Percentiles rank a stretch among this genome's conserved stretches.
Conservation (phyloP, 2,113 vertebrate species). For the Phaethornis superciliosus region DNA sequence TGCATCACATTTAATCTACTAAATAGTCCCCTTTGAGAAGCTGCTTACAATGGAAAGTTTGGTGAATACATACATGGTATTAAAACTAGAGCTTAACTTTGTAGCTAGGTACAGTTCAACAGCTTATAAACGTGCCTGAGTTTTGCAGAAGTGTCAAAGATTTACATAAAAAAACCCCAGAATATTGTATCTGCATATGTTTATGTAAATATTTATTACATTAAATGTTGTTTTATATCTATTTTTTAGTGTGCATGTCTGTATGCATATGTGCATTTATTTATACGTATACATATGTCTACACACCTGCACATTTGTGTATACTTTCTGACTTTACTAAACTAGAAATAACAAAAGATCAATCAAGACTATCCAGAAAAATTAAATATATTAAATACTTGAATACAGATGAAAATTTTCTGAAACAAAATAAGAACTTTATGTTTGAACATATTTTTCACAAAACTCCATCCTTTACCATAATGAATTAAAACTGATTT, state of each 20-base stretch:
- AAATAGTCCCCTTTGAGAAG: not conserved
- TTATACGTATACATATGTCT: not conserved
- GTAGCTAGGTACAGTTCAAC: not conserved
- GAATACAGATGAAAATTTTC: not conserved
- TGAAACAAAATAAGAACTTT: not conserved
- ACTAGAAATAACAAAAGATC: not conserved
- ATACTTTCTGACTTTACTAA: not conserved
- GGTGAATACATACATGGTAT: not conserved
- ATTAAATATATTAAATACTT: not conserved
- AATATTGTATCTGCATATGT: not conserved
- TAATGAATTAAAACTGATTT: not conserved
- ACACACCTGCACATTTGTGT: not conserved
- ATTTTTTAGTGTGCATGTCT: not conserved
- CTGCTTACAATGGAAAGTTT: not conserved
- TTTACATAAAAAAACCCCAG: not conserved
- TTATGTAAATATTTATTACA: not conserved
- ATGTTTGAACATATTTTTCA: not conserved
- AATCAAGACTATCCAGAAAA: not conserved
- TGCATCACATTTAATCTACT: not conserved
- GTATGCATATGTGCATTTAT: not conserved
- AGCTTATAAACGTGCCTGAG: not conserved
- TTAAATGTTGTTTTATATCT: not conserved
- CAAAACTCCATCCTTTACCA: not conserved
- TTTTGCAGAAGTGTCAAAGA: not conserved
- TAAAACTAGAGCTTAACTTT: not conserved